Evolutionary conservation across 2,797 vertebrate species (phyloP).

Genomic region (Scyliorhinus canicula): DNA sequence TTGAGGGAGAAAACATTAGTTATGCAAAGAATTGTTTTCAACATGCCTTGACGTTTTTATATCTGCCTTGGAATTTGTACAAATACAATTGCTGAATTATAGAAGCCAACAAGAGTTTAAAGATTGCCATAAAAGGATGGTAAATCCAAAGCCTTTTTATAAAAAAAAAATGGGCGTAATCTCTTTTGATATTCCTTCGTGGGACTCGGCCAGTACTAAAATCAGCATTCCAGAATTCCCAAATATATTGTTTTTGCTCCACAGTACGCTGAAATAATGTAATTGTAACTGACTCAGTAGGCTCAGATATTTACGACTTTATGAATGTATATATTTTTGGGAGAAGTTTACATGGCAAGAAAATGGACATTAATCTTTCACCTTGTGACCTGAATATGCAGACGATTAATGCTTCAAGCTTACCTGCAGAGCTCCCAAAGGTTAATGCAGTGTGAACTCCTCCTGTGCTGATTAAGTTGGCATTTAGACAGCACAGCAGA

Average conservation of each 20-base stretch:
- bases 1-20: background rate
- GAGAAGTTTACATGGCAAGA: background rate
- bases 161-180: background rate
- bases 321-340: background rate
- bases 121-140: constrained; percentile 31
- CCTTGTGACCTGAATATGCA: background rate
- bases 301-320: background rate
- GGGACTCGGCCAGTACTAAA: constrained; percentile 33
- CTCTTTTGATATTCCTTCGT: background rate
- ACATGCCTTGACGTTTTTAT: constrained; percentile 6
- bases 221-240: background rate
- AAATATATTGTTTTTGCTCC: background rate
- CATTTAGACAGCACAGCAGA: background rate
- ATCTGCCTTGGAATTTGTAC: constrained; percentile 23
- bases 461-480: background rate
- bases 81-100: background rate
- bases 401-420: background rate
- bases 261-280: background rate
- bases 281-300: background rate
- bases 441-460: background rate
- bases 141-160: background rate
- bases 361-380: background rate
- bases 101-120: background rate
- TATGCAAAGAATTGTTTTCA: background rate
- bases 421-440: too few relatives aligned